These are phyloP conservation scores for Chromoteleia sp. DNA, from an alignment of 2,888 invertebrate species.

Conservation along the genomic window DNA sequence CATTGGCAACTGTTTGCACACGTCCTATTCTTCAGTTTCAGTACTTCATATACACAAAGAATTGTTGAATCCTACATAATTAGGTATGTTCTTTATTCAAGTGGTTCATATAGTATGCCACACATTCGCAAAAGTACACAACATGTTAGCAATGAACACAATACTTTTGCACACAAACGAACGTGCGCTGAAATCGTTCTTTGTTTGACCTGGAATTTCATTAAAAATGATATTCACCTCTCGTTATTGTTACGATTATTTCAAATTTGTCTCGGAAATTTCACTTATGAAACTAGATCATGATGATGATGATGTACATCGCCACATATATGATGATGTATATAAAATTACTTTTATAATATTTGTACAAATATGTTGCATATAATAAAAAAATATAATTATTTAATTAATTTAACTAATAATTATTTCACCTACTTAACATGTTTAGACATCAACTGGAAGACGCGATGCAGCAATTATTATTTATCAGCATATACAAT, in stretches of 20 bases:
- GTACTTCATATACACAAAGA: constrained; percentile 45
- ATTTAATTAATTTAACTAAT: too few relatives aligned
- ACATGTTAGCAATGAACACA: constrained; percentile 39
- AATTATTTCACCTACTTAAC: too few relatives aligned
- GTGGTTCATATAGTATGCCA: constrained; percentile 26
- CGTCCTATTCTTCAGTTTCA: constrained; percentile 36
- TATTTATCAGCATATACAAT: too few relatives aligned
- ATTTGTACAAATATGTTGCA: neutral
- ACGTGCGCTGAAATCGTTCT: constrained; percentile 22
- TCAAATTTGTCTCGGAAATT: constrained; percentile 9
- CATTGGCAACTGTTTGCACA: constrained; percentile 27
- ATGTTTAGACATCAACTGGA: too few relatives aligned
- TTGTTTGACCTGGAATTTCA: constrained; percentile 29
- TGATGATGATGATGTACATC: too few relatives aligned
- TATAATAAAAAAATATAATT: too few relatives aligned
- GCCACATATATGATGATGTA: too few relatives aligned
- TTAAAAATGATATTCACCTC: constrained; percentile 29
- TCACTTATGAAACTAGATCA: too few relatives aligned
- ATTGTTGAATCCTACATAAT: constrained; percentile 45
- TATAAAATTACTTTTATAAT: neutral
- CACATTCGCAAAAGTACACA: constrained; percentile 39
- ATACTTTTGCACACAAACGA: constrained; percentile 33
- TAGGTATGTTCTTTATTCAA: constrained; percentile 48
- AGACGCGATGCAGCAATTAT: too few relatives aligned
- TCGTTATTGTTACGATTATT: constrained; percentile 38